These are phyloP conservation scores for Maccullochella peelii DNA, from an alignment of 2,113 vertebrate species.

Conservation along the genomic window DNA sequence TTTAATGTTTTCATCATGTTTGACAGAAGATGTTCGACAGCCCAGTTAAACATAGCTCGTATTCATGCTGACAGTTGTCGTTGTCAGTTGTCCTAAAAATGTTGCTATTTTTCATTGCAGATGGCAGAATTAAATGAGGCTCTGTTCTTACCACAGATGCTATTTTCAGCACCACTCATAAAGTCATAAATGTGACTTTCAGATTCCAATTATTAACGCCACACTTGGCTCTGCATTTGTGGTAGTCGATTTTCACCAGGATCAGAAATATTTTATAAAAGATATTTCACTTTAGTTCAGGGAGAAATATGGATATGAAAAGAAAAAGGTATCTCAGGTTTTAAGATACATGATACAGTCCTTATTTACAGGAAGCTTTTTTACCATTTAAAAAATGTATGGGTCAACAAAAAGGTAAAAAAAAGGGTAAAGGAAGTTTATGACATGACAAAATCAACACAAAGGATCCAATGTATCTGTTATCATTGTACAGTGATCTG, in stretches of 20 bases:
- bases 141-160: slow-evolving; percentile 47
- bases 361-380: neutral
- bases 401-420: neutral
- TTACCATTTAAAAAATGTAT: neutral
- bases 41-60: slow-evolving; percentile 54
- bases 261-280: neutral
- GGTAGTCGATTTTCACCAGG: neutral
- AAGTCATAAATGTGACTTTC: slow-evolving; percentile 49
- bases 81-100: slow-evolving; percentile 64
- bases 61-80: slow-evolving; percentile 60
- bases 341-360: neutral
- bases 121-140: slow-evolving; percentile 65
- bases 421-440: neutral
- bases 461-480: slow-evolving; percentile 17
- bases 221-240: slow-evolving; percentile 20
- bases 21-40: slow-evolving; percentile 33
- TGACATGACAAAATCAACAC: slow-evolving; percentile 15
- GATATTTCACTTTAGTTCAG: neutral
- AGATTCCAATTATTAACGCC: slow-evolving; percentile 35
- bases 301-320: neutral
- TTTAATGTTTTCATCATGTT: neutral
- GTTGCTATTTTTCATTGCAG: slow-evolving; percentile 63
- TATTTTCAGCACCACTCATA: slow-evolving; percentile 62
- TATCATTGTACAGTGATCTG: neutral
- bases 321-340: neutral